Conservation (phyloP, 2,888 invertebrate genomes). For the Epinotia nisella region DNA sequence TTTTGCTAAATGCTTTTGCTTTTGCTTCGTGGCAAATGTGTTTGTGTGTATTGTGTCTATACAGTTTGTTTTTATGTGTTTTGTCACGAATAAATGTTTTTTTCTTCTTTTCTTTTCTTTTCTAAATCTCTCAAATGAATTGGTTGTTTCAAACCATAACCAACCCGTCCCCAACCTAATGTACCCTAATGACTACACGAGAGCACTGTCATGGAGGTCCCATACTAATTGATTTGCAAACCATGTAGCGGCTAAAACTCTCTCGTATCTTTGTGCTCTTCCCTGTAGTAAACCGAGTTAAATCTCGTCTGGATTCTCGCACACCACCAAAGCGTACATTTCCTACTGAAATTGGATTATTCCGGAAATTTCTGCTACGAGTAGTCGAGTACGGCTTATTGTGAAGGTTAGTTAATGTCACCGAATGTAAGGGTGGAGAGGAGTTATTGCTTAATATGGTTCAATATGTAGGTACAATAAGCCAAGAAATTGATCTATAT, state of each 20-base stretch:
- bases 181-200: not conserved
- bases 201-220: not conserved
- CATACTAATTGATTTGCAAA: not conserved
- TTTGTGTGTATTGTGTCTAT: no score
- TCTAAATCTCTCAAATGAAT: no score
- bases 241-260: not conserved
- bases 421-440: slow-evolving; percentile 17
- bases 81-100: no score
- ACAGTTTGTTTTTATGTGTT: no score
- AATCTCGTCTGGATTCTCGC: slow-evolving; percentile 19
- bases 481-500: no score
- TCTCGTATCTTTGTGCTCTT: slow-evolving; percentile 4
- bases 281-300: slow-evolving; percentile 23
- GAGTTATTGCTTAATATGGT: slow-evolving; percentile 18
- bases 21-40: no score
- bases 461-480: not conserved
- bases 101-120: no score
- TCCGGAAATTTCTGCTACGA: slow-evolving; percentile 28
- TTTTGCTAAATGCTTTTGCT: no score
- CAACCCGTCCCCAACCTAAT: not conserved
- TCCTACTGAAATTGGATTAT: slow-evolving; percentile 34
- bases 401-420: slow-evolving; percentile 22
- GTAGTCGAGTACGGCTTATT: slow-evolving; percentile 30
- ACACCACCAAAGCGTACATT: slow-evolving; percentile 32
- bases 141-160: no score